phyloP scores from a whole-genome alignment of 2,888 invertebrate species.

The Eupithecia vulgata region DNA sequence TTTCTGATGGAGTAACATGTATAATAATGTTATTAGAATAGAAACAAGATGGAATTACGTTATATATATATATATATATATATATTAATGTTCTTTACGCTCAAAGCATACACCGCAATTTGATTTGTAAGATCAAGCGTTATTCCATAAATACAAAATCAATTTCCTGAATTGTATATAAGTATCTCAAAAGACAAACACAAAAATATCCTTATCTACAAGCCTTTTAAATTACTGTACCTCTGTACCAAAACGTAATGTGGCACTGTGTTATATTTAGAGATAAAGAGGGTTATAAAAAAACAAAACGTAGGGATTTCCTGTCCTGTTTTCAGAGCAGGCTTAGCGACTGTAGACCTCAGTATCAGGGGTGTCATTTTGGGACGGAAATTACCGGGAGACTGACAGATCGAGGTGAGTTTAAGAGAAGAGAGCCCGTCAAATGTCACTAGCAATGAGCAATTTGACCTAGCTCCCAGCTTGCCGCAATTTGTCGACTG shows the following conservation, averaged over 20 bases:
- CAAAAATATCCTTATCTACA: conserved; percentile 32
- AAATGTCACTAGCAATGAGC: conserved; percentile 68
- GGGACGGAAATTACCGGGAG: conserved; percentile 69
- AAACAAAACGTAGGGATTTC: conserved; percentile 67
- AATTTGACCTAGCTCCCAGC: conserved; percentile 59
- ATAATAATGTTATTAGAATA: not conserved
- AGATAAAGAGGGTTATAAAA: conserved; percentile 67
- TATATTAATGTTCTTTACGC: not conserved
- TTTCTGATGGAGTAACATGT: not conserved
- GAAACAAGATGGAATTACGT: not conserved
- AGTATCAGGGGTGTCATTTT: conserved; percentile 66
- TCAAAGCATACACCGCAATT: not conserved
- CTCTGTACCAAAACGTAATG: conserved; percentile 53
- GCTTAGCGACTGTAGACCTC: conserved; percentile 39
- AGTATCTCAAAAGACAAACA: not conserved
- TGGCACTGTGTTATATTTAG: conserved; percentile 56
- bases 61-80: accelerated
- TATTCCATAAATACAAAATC: conserved; percentile 35
- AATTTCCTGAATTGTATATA: conserved; percentile 33
- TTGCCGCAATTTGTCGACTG: conserved; percentile 61
- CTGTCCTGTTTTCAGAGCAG: conserved; percentile 57
- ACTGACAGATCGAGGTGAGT: conserved; percentile 60
- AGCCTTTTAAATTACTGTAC: conserved; percentile 41
- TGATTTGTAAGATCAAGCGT: conserved; percentile 24
- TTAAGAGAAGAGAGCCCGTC: conserved; percentile 63